Conservation (phyloP, 2,888 invertebrate species). For the Seladonia tumulorum region DNA sequence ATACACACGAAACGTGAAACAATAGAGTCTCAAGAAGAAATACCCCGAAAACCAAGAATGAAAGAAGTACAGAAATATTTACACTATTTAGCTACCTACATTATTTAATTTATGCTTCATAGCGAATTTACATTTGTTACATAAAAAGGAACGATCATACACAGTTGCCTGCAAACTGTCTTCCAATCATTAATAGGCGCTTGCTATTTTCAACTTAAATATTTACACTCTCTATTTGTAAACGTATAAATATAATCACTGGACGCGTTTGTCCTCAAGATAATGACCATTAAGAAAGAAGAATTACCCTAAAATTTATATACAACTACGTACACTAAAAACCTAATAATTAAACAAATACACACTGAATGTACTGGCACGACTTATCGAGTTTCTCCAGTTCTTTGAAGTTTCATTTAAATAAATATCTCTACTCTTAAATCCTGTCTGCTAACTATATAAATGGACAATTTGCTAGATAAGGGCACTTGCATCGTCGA, state of each 20-base stretch:
- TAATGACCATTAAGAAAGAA: background rate
- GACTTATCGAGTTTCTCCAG: background rate
- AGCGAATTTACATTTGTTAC: slow-evolving; percentile 2
- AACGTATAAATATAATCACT: slow-evolving; percentile 35
- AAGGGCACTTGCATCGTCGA: background rate
- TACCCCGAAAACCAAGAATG: slow-evolving; percentile 34
- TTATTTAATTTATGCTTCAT: slow-evolving; percentile 9
- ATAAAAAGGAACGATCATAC: background rate
- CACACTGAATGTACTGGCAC: slow-evolving; percentile 36
- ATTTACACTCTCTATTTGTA: background rate
- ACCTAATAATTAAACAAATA: slow-evolving; percentile 1
- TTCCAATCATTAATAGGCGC: background rate
- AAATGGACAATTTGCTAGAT: background rate
- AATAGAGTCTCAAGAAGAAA: slow-evolving; percentile 1
- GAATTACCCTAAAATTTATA: background rate
- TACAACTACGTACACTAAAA: background rate
- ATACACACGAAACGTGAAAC: slow-evolving; percentile 25
- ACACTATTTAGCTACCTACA: slow-evolving; percentile 1
- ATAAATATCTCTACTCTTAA: background rate
- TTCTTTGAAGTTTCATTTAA: background rate
- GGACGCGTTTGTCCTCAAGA: slow-evolving; percentile 36
- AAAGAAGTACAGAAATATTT: slow-evolving; percentile 22
- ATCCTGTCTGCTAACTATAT: background rate
- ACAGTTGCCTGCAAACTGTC: slow-evolving; percentile 55
- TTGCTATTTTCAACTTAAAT: background rate